These are phyloP conservation scores for Phengaris arion DNA, from an alignment of 2,888 invertebrate species.

Conservation along the genomic window DNA sequence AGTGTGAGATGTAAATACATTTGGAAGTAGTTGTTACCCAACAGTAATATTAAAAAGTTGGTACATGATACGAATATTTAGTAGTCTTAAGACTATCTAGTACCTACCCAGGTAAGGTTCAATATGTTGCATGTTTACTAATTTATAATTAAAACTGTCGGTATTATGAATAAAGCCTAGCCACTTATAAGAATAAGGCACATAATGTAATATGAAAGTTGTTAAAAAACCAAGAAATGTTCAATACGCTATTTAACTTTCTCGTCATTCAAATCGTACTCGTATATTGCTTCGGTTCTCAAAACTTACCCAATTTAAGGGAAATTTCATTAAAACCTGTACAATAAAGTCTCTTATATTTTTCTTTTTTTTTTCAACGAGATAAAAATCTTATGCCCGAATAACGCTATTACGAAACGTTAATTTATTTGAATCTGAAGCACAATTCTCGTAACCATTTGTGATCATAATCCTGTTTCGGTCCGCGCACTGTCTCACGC, in stretches of 20 bases:
- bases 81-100: too few relatives aligned
- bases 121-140: too few relatives aligned
- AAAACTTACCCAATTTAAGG: conserved; percentile 65
- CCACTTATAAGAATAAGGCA: too few relatives aligned
- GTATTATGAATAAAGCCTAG: too few relatives aligned
- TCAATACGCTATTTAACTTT: conserved; percentile 74
- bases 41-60: too few relatives aligned
- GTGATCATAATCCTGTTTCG: too few relatives aligned
- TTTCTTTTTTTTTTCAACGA: conserved; percentile 43
- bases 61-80: too few relatives aligned
- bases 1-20: not conserved
- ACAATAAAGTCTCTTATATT: conserved; percentile 49
- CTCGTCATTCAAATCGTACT: conserved; percentile 56
- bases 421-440: conserved; percentile 4
- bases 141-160: too few relatives aligned
- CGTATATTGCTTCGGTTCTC: conserved; percentile 63
- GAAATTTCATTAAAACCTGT: conserved; percentile 58
- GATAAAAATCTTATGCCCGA: conserved; percentile 24
- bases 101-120: too few relatives aligned
- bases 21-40: not conserved
- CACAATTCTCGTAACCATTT: too few relatives aligned
- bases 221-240: not conserved
- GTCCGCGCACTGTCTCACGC: too few relatives aligned
- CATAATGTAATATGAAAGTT: not conserved
- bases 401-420: conserved; percentile 4